These are phyloP conservation scores for Rallus crepitans DNA, from an alignment of 2,797 vertebrate genomes.

Conservation along the genomic window DNA sequence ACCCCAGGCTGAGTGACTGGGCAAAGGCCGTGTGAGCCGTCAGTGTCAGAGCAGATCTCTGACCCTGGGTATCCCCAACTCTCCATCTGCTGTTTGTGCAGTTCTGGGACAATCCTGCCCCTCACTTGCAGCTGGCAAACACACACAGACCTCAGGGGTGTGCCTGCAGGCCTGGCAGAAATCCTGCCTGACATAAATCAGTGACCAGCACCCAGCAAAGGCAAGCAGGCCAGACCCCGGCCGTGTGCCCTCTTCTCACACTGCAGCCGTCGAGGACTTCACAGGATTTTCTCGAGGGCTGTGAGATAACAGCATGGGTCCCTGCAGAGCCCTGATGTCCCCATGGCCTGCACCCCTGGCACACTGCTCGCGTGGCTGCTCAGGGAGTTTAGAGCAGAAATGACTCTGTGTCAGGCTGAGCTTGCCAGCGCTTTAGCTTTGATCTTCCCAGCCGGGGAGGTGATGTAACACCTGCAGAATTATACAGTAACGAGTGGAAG, in stretches of 20 bases:
- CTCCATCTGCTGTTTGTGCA: not conserved
- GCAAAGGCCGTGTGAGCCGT: not conserved
- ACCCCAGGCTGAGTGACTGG: not conserved
- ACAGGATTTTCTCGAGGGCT: not conserved
- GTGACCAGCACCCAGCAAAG: not conserved
- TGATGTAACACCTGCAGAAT: conserved; percentile 60
- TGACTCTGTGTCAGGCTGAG: not conserved
- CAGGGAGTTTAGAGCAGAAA: not conserved
- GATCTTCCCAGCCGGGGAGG: conserved; percentile 30
- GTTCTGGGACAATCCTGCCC: not conserved
- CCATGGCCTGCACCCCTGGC: not conserved
- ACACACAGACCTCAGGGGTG: not conserved
- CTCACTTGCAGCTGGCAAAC: rapidly evolving
- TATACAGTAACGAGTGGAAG: not conserved
- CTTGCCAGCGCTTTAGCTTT: conserved; percentile 4
- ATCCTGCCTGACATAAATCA: not conserved
- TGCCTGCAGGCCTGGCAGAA: not conserved
- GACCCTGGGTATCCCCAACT: rapidly evolving
- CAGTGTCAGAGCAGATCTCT: not conserved
- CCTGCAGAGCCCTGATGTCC: not conserved
- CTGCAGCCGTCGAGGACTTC: not conserved
- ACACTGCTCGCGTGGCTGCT: not conserved
- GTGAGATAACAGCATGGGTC: not conserved
- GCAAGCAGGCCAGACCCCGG: rapidly evolving
- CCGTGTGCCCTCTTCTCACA: rapidly evolving